Evolutionary conservation across 1,140 invertebrate species (phyloP).

Genomic region (Lepeophtheirus salmonis): DNA sequence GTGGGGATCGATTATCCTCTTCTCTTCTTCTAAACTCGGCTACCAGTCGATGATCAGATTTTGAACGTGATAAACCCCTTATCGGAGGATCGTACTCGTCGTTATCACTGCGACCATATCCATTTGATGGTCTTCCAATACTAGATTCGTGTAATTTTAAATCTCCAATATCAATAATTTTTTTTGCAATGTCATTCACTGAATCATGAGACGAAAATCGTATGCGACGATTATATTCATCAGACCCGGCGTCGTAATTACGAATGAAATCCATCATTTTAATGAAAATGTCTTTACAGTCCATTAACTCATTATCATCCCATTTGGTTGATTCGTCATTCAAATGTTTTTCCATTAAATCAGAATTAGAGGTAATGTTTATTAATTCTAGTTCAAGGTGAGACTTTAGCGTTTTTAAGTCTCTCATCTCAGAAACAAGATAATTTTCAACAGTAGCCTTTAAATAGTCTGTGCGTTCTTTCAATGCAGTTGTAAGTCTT

Average conservation of each 20-base stretch:
- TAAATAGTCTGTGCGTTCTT: slow-evolving; percentile 70
- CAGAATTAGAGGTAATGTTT: slow-evolving; percentile 74
- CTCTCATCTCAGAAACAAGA: slow-evolving; percentile 55
- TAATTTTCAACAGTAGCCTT: slow-evolving; percentile 74
- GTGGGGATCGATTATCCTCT: slow-evolving; percentile 28
- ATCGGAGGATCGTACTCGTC: too few species aligned
- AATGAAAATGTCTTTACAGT: slow-evolving; percentile 80
- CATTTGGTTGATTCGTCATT: slow-evolving; percentile 43
- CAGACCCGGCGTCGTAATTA: slow-evolving; percentile 45
- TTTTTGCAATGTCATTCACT: slow-evolving; percentile 37
- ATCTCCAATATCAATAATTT: slow-evolving; percentile 41
- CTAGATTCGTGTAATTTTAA: slow-evolving; percentile 31
- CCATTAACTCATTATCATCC: slow-evolving; percentile 57
- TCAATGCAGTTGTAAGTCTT: slow-evolving; percentile 66
- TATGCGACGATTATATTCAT: slow-evolving; percentile 60
- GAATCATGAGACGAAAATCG: slow-evolving; percentile 67
- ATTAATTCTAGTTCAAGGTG: slow-evolving; percentile 76
- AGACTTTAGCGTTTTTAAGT: slow-evolving; percentile 65
- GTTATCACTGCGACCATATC: too few species aligned
- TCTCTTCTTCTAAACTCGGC: slow-evolving; percentile 70
- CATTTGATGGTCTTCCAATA: background rate
- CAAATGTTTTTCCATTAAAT: slow-evolving; percentile 84
- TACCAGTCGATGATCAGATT: slow-evolving; percentile 75
- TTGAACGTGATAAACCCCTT: slow-evolving; percentile 75
- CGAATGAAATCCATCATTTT: slow-evolving; percentile 77